Evolutionary conservation across 2,888 invertebrate species (phyloP), one percentile per base, ranked within the genome.

Genomic region (Diaprepes abbreviatus): DNA sequence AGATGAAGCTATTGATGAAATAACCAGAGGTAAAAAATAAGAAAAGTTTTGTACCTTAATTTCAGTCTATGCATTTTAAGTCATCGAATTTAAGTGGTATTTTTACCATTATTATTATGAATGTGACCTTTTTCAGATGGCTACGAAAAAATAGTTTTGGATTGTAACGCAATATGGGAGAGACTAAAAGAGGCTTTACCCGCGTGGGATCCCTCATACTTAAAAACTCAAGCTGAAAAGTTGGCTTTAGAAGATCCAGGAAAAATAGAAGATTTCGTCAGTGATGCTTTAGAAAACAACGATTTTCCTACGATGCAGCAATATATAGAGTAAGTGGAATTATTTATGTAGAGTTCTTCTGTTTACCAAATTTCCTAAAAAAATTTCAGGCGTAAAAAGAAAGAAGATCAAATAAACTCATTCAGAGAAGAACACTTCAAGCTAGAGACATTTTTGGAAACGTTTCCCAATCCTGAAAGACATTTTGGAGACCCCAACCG

Each of bases 281-380:
- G 77, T 54, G 65, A 77, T 50, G 79, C 81, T 19, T 62, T 82
- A 6, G 81, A 81, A 35, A 78, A 78, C 5, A 74, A 77, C 58
- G 78, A 81, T 68, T 83, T 80, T 76, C 83, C 83, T 35, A 80
- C 82, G 0, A 79, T 80, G 77, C 77, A 80, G 43, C 80, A 83
- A n/a, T 83, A 83, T 76, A 66, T 81, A 40, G 81, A 79, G 82
- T 81, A 77, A 74, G 76, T 76, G 71, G 74, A 17, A 40, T 1
- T 9, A 40, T 6, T 24, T 24, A 4, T 24, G 24, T 24, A 3
- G 24, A 4, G 3, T 24, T 24, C 5, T 24, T 24, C 5, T 24
- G 24, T 24, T 24, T 24, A 24, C 5, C 24, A 24, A 3, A 5
- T 24, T 24, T 4, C 24, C 3, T 24, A 24, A 24, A 24, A 24